Conservation (phyloP, 2,888 invertebrate species). For the Phytoseiulus persimilis region DNA sequence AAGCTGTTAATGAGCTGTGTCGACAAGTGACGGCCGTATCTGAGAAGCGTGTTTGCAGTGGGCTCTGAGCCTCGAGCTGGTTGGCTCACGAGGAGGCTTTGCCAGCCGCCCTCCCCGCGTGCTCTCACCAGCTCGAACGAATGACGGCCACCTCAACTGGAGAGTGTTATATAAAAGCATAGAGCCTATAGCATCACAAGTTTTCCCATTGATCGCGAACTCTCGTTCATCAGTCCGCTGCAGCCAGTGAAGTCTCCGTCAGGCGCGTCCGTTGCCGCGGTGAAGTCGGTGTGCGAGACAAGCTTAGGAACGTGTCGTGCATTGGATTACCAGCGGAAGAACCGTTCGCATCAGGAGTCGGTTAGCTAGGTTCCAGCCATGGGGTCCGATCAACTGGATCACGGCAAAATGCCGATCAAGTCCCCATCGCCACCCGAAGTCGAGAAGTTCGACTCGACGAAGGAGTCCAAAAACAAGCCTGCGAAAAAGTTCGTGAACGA, state of each 20-base stretch:
- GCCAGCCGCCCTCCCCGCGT: not conserved
- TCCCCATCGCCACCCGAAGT: slow-evolving; percentile 26
- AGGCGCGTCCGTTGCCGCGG: not conserved
- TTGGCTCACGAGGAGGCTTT: not conserved
- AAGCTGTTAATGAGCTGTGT: slow-evolving; percentile 5
- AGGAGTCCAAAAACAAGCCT: slow-evolving; percentile 13
- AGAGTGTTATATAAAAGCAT: not conserved
- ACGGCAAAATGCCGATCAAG: slow-evolving; percentile 32
- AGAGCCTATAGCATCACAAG: not conserved
- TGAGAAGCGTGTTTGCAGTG: not conserved
- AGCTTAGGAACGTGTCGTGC: not conserved
- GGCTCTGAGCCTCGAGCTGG: not conserved
- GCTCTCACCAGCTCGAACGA: not conserved
- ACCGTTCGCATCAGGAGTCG: not conserved
- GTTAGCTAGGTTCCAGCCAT: not conserved
- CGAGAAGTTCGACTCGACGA: slow-evolving; percentile 27
- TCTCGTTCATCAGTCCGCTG: not conserved
- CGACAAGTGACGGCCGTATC: not conserved
- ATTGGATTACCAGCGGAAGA: too few species aligned
- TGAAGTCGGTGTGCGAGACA: not conserved
- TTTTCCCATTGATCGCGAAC: not conserved
- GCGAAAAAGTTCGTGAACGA: slow-evolving; percentile 29
- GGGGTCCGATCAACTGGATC: slow-evolving; percentile 37
- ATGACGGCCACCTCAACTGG: not conserved
- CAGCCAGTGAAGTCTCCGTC: not conserved